Percentiles rank a stretch among this genome's conserved stretches.
Evolutionary conservation across 2,888 invertebrate genomes (phyloP).

Genomic region (Galerucella nymphaeae): DNA sequence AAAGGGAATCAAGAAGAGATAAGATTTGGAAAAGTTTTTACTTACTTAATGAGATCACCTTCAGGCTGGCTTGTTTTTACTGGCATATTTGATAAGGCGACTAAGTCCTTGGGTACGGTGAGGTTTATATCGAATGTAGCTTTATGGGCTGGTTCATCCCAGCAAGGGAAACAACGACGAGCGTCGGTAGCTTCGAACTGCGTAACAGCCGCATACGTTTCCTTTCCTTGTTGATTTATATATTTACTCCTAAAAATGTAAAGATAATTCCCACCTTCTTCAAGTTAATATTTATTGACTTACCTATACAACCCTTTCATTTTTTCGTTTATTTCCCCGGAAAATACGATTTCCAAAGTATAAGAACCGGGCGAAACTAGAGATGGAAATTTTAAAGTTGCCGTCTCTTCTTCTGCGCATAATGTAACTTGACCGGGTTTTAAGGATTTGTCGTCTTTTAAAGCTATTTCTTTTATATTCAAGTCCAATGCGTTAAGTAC

Average conservation of each 20-base stretch:
- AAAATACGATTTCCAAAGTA: slow-evolving; percentile 77
- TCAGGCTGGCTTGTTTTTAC: slow-evolving; percentile 61
- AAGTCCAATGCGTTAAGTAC: slow-evolving; percentile 84
- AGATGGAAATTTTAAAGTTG: slow-evolving; percentile 73
- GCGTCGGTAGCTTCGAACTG: slow-evolving; percentile 94
- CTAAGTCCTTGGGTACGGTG: slow-evolving; percentile 79
- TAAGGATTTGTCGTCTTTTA: slow-evolving; percentile 66
- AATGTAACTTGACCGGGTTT: slow-evolving; percentile 61
- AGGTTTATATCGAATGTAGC: slow-evolving; percentile 93
- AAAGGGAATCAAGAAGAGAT: too few relatives aligned
- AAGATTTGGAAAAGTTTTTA: neutral
- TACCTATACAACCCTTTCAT: slow-evolving; percentile 93
- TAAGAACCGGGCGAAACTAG: slow-evolving; percentile 70
- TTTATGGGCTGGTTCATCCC: slow-evolving; percentile 97
- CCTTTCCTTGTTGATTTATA: slow-evolving; percentile 77
- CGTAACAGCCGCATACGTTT: slow-evolving; percentile 87
- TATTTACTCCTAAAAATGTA: slow-evolving; percentile 85
- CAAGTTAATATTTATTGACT: neutral
- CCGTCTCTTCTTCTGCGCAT: slow-evolving; percentile 74
- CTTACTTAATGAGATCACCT: slow-evolving; percentile 48
- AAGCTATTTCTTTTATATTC: slow-evolving; percentile 72
- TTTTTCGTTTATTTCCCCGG: slow-evolving; percentile 88
- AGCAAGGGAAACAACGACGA: slow-evolving; percentile 92
- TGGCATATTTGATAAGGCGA: slow-evolving; percentile 95
- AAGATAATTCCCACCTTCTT: neutral